Percentiles rank a stretch among this genome's conserved stretches.
These are phyloP conservation scores for Notodonta dromedarius DNA, from an alignment of 2,888 invertebrate species.

Conservation along the genomic window DNA sequence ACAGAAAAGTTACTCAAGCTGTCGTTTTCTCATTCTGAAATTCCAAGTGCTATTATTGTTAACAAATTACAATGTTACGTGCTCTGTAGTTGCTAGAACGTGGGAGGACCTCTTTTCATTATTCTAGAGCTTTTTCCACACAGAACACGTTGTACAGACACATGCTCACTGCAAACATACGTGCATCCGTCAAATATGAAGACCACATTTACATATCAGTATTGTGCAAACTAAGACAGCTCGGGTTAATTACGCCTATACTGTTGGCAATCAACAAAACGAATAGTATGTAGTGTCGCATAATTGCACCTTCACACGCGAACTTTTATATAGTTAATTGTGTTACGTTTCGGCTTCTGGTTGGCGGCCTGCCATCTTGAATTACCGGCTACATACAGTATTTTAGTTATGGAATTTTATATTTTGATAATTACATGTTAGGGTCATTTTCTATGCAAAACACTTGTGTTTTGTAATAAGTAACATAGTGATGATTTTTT, in stretches of 20 bases:
- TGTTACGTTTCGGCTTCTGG: constrained; percentile 33
- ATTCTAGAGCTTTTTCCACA: no score
- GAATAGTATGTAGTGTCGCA: constrained; percentile 49
- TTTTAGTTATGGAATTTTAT: background rate
- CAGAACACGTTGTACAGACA: no score
- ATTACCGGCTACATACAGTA: constrained; percentile 14
- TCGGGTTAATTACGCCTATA: constrained; percentile 28
- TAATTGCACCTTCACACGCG: constrained; percentile 56
- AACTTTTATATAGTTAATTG: constrained; percentile 43
- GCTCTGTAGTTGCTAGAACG: no score
- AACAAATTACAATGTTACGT: no score
- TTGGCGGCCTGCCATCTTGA: constrained; percentile 30
- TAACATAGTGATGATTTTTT: background rate
- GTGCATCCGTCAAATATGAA: background rate
- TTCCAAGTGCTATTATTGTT: no score
- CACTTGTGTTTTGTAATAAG: no score
- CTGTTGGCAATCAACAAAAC: constrained; percentile 52
- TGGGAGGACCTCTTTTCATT: no score
- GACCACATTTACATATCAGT: constrained; percentile 5
- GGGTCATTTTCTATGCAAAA: background rate
- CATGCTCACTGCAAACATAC: background rate
- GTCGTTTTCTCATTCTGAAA: no score
- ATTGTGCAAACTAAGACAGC: constrained; percentile 31
- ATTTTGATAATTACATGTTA: background rate
- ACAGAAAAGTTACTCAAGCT: no score